Conservation (phyloP, 2,888 invertebrate species). For the Trissonchulus latispiculum region DNA sequence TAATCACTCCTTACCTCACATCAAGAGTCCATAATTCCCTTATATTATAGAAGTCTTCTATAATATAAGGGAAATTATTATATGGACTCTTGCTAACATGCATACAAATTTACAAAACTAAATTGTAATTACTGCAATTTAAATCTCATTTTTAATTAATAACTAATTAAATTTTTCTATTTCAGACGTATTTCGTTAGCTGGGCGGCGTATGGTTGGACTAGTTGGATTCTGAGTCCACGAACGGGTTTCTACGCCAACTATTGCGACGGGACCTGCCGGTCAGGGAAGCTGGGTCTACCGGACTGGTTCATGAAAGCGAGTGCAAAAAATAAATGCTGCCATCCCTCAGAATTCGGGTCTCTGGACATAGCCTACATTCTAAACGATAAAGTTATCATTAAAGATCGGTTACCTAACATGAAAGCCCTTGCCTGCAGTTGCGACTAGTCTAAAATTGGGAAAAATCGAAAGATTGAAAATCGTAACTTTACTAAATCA, state of each 20-base stretch:
- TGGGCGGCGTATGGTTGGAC: constrained; percentile 85
- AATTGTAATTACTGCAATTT: no score
- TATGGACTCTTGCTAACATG: no score
- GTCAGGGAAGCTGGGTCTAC: no score
- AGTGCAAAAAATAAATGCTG: neutral
- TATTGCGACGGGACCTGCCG: constrained; percentile 69
- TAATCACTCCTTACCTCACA: no score
- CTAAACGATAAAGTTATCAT: neutral
- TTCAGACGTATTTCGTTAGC: constrained; percentile 73
- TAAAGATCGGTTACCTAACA: neutral
- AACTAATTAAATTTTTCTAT: neutral
- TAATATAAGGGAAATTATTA: no score
- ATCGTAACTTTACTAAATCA: no score
- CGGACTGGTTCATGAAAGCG: neutral
- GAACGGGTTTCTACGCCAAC: constrained; percentile 76
- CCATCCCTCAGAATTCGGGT: neutral
- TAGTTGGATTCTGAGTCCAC: constrained; percentile 80
- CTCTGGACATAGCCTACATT: neutral
- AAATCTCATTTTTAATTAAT: no score
- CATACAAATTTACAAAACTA: no score
- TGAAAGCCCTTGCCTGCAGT: neutral
- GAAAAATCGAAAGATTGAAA: no score
- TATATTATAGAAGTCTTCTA: no score
- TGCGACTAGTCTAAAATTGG: neutral
- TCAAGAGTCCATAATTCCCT: no score